phyloP scores from a whole-genome alignment of 2,797 vertebrate genomes.

The Myotis planiceps region DNA sequence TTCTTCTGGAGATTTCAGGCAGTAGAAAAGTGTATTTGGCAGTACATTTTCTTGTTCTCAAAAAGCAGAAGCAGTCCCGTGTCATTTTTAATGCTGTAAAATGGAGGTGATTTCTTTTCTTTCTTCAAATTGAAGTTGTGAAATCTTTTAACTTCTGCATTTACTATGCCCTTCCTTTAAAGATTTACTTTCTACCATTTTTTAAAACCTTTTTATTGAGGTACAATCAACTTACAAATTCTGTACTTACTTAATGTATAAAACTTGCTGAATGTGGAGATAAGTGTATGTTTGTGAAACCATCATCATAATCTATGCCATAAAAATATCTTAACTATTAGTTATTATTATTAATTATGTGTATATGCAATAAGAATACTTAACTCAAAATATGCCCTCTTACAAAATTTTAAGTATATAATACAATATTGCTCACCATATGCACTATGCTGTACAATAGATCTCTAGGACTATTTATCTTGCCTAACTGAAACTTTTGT shows the following conservation, averaged over 20 bases:
- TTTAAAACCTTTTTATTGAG: background rate
- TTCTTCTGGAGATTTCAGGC: background rate
- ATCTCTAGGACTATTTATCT: background rate
- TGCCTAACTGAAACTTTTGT: background rate
- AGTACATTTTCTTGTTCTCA: conserved; percentile 7
- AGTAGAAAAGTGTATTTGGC: background rate
- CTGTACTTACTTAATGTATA: background rate
- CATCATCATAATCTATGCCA: background rate
- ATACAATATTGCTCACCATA: background rate
- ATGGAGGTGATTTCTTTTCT: background rate
- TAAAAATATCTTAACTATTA: background rate
- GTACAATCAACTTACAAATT: background rate
- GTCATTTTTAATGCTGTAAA: conserved; percentile 14
- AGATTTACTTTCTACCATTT: background rate
- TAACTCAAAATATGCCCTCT: background rate
- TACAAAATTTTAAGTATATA: background rate
- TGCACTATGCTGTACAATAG: background rate
- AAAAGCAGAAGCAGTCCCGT: background rate
- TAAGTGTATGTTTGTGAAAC: background rate
- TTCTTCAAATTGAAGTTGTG: background rate
- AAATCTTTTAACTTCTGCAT: background rate
- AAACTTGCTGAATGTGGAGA: background rate
- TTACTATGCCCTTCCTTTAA: background rate
- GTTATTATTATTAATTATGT: background rate
- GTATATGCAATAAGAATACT: background rate